These are phyloP conservation scores for Poeciliopsis infans DNA, from an alignment of 2,797 vertebrate genomes.

Conservation along the genomic window DNA sequence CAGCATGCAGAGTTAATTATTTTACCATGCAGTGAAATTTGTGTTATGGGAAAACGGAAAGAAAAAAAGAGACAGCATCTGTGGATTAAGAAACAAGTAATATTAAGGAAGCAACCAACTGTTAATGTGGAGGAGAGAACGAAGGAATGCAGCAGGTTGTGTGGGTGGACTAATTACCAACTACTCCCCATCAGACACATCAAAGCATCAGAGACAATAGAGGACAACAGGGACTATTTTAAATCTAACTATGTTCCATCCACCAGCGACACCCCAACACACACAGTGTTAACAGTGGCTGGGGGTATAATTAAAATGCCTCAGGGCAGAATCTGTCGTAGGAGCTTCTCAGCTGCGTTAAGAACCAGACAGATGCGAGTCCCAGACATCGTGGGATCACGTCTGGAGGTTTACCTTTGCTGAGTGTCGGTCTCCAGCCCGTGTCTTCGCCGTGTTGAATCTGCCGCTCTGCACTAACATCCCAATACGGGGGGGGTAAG, in stretches of 20 bases:
- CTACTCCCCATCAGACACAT: conserved; percentile 54
- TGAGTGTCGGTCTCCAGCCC: neutral
- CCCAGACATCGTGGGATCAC: neutral
- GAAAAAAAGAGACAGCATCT: conserved; percentile 10
- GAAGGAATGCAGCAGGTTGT: conserved; percentile 36
- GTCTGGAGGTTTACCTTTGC: conserved; percentile 33
- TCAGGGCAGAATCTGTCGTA: conserved; percentile 33
- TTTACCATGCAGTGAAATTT: neutral
- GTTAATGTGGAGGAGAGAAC: conserved; percentile 32
- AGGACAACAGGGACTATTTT: conserved; percentile 67
- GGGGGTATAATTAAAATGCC: conserved; percentile 61
- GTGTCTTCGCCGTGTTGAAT: conserved; percentile 9
- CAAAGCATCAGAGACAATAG: conserved; percentile 63
- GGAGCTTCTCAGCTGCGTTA: neutral
- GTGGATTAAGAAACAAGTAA: conserved; percentile 3
- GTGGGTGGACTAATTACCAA: conserved; percentile 66
- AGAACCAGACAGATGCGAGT: conserved; percentile 2
- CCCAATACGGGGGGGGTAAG: neutral
- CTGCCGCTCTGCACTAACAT: neutral
- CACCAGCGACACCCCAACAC: conserved; percentile 14
- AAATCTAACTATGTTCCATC: conserved; percentile 42
- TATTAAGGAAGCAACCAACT: conserved; percentile 1
- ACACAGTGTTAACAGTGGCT: conserved; percentile 26
- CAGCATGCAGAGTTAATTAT: neutral
- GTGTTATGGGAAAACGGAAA: neutral